Evolutionary conservation across 2,113 vertebrate genomes (phyloP), one percentile per base, ranked within the genome.

Genomic region (human): DNA sequence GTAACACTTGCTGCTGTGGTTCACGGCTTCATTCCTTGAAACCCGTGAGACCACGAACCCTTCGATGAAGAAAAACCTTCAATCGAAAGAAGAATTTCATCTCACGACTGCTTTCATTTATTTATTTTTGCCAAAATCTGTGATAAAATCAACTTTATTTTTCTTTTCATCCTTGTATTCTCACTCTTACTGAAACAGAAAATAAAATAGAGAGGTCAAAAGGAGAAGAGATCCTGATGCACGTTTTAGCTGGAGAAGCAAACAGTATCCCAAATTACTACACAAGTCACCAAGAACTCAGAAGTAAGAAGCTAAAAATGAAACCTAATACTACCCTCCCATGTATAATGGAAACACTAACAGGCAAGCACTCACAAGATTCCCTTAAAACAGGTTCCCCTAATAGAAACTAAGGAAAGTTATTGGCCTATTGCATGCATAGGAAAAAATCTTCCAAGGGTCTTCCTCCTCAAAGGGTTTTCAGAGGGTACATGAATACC

Each of bases 71-170:
- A 55, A 55, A 55, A 55, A 20, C 52, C 18, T 55, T 55, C 52
- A 20, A 55, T 55, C 18, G 6, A 18, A 55, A 55, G 52, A 55
- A 55, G 52, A 20, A 5, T 55, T 18, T 20, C 52, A 55, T 55
- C 52, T 55, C 52, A 55, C 18, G 7, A 92, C 52, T 89, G 76
- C 20, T 73, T 96, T 80, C 70, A 87, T 79, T 83, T 68, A 78
- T 78, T 89, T 52, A 87, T 40, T 94, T 90, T 79, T 68, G 8
- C 50, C 22, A 75, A 95, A 43, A 89, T 73, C 12, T 79, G 2
- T 72, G 27, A 78, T 68, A 72, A 91, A 78, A 50, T 73, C 7
- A 84, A 50, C 5, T 11, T 25, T 10, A 10, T 35, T 25, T 14
- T 2, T 14, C 35, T 66, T n/a, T 90, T 45, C 80, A 68, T 30